phyloP scores from a whole-genome alignment of 2,113 vertebrate species.

The Melanostigma gelatinosum region DNA sequence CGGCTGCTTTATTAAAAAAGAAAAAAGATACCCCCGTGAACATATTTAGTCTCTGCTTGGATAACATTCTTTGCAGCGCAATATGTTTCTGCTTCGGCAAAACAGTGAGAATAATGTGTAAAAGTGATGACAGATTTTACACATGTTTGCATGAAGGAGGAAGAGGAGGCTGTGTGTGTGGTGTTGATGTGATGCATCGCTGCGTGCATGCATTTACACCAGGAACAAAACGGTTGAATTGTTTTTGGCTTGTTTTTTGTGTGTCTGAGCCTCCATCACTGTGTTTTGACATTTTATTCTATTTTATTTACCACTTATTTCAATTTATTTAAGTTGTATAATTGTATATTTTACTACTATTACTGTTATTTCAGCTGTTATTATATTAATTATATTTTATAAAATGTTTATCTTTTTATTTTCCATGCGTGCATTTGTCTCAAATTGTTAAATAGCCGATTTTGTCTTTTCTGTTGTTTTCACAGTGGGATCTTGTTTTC shows the following conservation, averaged over 20 bases:
- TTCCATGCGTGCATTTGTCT: background rate
- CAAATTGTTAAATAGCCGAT: background rate
- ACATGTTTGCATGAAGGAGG: constrained; percentile 19
- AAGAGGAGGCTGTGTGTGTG: constrained; percentile 24
- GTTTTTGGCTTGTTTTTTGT: constrained; percentile 15
- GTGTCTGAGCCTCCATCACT: background rate
- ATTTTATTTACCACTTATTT: background rate
- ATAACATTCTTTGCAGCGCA: background rate
- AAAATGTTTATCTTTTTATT: too few species aligned
- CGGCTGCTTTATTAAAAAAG: constrained; percentile 29
- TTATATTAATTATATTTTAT: background rate
- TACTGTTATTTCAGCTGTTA: background rate
- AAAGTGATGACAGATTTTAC: constrained; percentile 34
- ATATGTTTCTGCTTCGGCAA: constrained; percentile 11
- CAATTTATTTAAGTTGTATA: background rate
- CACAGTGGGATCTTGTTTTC: background rate
- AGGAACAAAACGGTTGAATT: constrained; percentile 28
- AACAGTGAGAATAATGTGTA: constrained; percentile 28
- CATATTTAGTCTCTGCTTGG: constrained; percentile 10
- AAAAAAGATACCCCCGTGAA: constrained; percentile 3
- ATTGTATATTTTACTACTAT: background rate
- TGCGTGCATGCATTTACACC: background rate
- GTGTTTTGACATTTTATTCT: constrained; percentile 5
- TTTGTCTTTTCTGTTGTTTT: background rate
- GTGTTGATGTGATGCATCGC: constrained; percentile 1